phyloP scores from a whole-genome alignment of 2,797 vertebrate species.

The Pseudochaenichthys georgianus region DNA sequence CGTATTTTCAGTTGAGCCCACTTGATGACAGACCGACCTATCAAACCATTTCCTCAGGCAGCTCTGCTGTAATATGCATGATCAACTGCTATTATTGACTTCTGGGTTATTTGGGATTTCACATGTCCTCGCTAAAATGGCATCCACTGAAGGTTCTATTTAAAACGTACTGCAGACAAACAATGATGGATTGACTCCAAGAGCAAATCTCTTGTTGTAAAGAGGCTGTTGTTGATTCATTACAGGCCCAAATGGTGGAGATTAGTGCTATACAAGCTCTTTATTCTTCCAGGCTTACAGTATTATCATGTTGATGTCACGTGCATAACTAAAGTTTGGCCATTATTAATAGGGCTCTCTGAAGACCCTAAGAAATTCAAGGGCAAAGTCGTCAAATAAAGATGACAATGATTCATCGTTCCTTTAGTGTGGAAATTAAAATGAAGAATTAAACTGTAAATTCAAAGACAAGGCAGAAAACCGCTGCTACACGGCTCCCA shows the following conservation, averaged over 20 bases:
- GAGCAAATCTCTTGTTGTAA: constrained; percentile 12
- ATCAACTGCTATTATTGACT: constrained; percentile 21
- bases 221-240: constrained; percentile 25
- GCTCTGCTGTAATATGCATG: constrained; percentile 15
- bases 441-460: background rate
- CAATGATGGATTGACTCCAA: constrained; percentile 19
- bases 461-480: background rate
- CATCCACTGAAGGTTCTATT: constrained; percentile 20
- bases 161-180: constrained; percentile 11
- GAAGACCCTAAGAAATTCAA: constrained; percentile 8
- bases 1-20: constrained; percentile 17
- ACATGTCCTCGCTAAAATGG: constrained; percentile 18
- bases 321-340: constrained; percentile 1
- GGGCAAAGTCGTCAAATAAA: constrained; percentile 13
- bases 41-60: constrained; percentile 14
- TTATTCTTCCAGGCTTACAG: constrained; percentile 10
- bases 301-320: constrained; percentile 16
- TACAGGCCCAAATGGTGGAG: constrained; percentile 18
- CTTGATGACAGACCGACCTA: constrained; percentile 23
- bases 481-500: too few species aligned
- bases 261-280: constrained; percentile 7
- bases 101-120: constrained; percentile 29
- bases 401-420: constrained; percentile 57
- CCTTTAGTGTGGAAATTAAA: constrained; percentile 15
- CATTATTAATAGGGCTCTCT: constrained; percentile 8